Base-by-base conservation (phyloP, 2,888 invertebrate species). In the Sisyra nigra region DNA sequence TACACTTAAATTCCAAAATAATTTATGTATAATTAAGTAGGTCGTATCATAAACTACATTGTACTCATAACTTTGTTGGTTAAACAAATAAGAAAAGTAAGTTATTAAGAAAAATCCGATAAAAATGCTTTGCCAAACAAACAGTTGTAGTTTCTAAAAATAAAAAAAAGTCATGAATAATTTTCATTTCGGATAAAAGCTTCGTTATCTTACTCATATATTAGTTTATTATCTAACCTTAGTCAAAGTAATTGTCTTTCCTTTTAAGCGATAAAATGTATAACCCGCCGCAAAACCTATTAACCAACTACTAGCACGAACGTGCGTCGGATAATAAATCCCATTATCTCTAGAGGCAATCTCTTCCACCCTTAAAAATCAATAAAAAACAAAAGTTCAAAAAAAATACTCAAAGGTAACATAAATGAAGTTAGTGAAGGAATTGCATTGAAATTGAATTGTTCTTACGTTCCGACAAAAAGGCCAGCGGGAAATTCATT, bases 201-300 rank as follows among this genome's bases (percentile, higher is more conserved):
- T 34, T 3, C 3, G 13, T n/a, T 34, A n/a, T 11, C 34, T 11
- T 15, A 15, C 34, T 24, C 24, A 24, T 24, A 24, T 24, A 24
- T 24, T 24, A 24, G 24, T 24, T 24, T 7, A 24, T 7, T 24
- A 24, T 24, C 24, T 24, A 24, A 24, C 24, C 24, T 24, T 24
- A 24, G 24, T 24, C 24, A 24, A 24, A 24, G 24, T 24, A 24
- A 24, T 24, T 24, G 24, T 24, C 24, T 24, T 24, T 24, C 24
- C 24, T 24, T 24, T 51, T 17, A 45, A 46, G 15, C 47, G 45
- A 35, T 48, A 45, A 14, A 53, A 37, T 13, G 49, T 35, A 37
- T 52, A 49, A 10, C 54, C 54, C 33, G 51, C 45, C 3, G 49
- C 14, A 19, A 50, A 41, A 8, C 54, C 54, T 31, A 51, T 45